These are phyloP conservation scores for Cliona cf. orientalis DNA, from an alignment of 37 sponge, comb jelly and placozoan genomes.

Conservation along the genomic window DNA sequence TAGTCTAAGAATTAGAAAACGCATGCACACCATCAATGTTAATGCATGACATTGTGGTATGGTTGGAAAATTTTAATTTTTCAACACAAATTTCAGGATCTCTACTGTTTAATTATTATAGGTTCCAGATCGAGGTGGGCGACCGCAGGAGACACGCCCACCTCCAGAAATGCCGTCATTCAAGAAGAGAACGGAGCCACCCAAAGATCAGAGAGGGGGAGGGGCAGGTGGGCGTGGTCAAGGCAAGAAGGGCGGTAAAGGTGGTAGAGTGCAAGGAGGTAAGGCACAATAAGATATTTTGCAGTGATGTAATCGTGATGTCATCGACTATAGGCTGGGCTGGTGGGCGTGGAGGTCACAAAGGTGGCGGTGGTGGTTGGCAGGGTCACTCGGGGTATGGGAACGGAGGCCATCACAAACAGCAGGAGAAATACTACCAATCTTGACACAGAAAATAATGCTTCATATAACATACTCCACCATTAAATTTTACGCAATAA, in stretches of 20 bases:
- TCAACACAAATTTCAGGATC: no score
- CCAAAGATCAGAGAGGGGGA: conserved; percentile 58
- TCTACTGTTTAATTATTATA: neutral
- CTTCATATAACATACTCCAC: no score
- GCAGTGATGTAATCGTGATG: neutral
- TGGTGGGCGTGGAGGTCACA: conserved; percentile 38
- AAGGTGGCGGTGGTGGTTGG: conserved; percentile 36
- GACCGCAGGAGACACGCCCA: conserved; percentile 90
- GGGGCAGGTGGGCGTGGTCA: conserved; percentile 47
- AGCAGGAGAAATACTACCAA: conserved; percentile 29
- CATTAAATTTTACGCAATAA: no score
- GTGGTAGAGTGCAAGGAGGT: conserved; percentile 79
- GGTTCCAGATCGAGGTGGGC: conserved; percentile 92
- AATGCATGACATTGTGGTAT: neutral
- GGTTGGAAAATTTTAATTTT: neutral
- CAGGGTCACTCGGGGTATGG: conserved; percentile 35
- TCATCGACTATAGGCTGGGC: conserved; percentile 36
- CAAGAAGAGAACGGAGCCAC: conserved; percentile 67
- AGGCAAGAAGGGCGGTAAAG: conserved; percentile 7
- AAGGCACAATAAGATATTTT: neutral
- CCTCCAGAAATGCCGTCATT: conserved; percentile 93
- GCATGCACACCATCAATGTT: neutral
- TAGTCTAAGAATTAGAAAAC: neutral
- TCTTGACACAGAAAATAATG: no score
- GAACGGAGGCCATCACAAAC: neutral